A percentile compares a stretch with the other conserved stretches of the same genome.
Conservation (phyloP, 2,797 vertebrate genomes). For the Gymnothorax reevesii region DNA sequence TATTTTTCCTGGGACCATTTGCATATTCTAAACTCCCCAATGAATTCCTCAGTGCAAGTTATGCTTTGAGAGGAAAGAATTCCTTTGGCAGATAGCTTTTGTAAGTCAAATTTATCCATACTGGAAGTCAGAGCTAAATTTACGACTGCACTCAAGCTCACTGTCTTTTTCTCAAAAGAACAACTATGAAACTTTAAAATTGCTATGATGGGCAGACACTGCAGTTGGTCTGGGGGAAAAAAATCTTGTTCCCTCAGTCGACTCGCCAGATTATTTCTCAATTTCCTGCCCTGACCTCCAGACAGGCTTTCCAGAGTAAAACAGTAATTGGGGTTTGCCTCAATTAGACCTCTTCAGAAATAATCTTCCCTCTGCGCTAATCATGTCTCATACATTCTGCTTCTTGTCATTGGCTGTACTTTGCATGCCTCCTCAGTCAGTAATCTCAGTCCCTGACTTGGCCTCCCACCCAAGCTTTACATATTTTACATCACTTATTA, state of each 20-base stretch:
- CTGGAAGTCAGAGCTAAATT: conserved; percentile 26
- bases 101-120: conserved; percentile 34
- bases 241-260: not conserved
- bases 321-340: conserved; percentile 31
- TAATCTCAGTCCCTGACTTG: not conserved
- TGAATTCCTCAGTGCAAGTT: conserved; percentile 39
- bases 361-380: conserved; percentile 27
- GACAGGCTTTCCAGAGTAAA: conserved; percentile 34
- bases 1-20: conserved; percentile 23
- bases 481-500: not conserved
- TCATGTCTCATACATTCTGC: conserved; percentile 3
- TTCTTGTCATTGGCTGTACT: not conserved
- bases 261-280: conserved; percentile 24
- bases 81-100: conserved; percentile 40
- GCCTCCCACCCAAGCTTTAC: not conserved
- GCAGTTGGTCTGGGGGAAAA: conserved; percentile 10
- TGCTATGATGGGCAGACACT: not conserved
- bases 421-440: conserved; percentile 16
- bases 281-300: conserved; percentile 19
- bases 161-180: conserved; percentile 22
- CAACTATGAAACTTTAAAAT: conserved; percentile 12
- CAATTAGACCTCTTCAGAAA: conserved; percentile 37
- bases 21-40: conserved; percentile 42
- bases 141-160: conserved; percentile 25
- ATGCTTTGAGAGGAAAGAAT: conserved; percentile 36